These are phyloP conservation scores for Gobionotothen gibberifrons DNA, from an alignment of 2,797 vertebrate species.

Conservation along the genomic window DNA sequence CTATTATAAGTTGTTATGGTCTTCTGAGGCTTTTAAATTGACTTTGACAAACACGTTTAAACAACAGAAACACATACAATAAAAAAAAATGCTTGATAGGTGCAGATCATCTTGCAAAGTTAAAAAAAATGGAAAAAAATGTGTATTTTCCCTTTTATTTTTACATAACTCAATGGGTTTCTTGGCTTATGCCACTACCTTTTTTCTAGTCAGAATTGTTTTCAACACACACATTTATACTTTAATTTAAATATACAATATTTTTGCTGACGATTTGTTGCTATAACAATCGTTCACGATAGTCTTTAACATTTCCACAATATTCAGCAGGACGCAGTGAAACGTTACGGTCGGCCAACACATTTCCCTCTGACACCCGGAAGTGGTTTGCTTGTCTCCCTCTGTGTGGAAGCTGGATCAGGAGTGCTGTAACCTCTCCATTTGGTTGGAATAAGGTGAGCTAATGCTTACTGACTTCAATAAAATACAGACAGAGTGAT, in stretches of 20 bases:
- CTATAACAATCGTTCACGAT: no score
- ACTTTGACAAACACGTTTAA: not conserved
- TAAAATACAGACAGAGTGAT: rapidly evolving
- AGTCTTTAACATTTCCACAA: not conserved
- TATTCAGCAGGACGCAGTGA: conserved; percentile 28
- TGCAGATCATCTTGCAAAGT: no score
- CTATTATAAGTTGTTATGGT: not conserved
- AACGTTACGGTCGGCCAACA: conserved; percentile 71
- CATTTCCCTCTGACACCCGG: conserved; percentile 69
- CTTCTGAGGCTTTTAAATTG: not conserved
- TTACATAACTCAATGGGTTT: no score
- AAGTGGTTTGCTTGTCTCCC: conserved; percentile 59
- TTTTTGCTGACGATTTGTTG: not conserved
- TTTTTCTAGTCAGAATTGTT: no score
- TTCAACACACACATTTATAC: not conserved
- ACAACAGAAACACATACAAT: not conserved
- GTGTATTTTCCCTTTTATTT: no score
- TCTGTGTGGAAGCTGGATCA: conserved; percentile 30
- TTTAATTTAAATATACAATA: not conserved
- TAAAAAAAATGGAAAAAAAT: no score
- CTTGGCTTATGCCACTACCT: no score
- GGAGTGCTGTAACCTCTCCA: conserved; percentile 27
- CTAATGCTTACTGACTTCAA: not conserved
- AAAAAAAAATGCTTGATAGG: not conserved
- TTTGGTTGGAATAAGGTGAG: conserved; percentile 73